Base-by-base conservation (phyloP, 2,888 invertebrate species). In the Lapara coniferarum region DNA sequence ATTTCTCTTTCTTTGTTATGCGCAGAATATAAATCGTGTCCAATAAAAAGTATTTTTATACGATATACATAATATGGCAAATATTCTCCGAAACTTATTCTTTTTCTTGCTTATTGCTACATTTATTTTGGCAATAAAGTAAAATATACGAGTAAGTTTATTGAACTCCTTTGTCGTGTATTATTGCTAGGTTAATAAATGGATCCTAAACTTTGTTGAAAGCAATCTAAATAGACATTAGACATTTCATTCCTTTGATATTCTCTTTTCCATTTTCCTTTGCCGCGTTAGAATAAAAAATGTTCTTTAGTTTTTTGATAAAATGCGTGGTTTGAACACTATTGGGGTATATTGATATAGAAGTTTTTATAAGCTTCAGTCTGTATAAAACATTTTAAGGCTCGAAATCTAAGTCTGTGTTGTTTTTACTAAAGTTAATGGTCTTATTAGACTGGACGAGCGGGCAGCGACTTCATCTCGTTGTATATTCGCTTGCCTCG, bases 101-200 rank as follows among this genome's bases (percentile, higher is more conserved):
- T 4, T 2, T 56, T 57, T 57, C 30, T 7, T 30, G 25, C 57
- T 12, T 57, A 57, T 37, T 57, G 2, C 14, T 57, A 25, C 13
- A 57, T 57, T 57, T 57, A 57, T 57, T 57, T 57, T 57, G 57
- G 30, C 57, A 57, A 57, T 57, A 57, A 57, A 37, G 30, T 57
- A 2, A 30, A 57, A 57, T 30, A 14, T 30, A 30, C 7, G 37
- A 37, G 13, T 37, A 57, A 59, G 59, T 10, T 58, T 37, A 46
- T 59, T 59, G 44, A 44, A 59, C 59, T 59, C 44, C n/a, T 59
- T 59, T 59, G 44, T 59, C 44, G 46, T 16, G 37, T n/a, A 16
- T 59, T 58, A 58, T 58, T 58, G 53, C 13, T 19, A 55, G 55
- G 0, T 53, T 16, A 53, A 16, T 14, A 16, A 2, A n/a, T 16